Percentiles rank a stretch among this genome's conserved stretches.
Conservation (phyloP, 2,888 invertebrate species). For the Euzophera pinguis region DNA sequence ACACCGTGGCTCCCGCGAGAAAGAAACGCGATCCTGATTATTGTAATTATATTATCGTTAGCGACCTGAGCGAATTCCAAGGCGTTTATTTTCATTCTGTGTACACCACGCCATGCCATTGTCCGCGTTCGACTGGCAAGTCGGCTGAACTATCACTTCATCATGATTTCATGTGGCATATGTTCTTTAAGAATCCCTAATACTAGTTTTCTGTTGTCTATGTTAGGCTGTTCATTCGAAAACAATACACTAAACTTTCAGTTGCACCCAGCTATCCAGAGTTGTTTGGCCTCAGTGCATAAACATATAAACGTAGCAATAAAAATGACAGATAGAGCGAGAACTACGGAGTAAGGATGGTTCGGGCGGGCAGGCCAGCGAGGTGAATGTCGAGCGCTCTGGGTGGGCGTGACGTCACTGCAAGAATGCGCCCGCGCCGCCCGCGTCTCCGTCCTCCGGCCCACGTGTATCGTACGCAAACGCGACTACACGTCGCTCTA, state of each 20-base stretch:
- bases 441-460: slow-evolving; percentile 32
- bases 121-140: slow-evolving; percentile 31
- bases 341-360: slow-evolving; percentile 38
- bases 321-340: slow-evolving; percentile 61
- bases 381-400: slow-evolving; percentile 72
- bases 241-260: slow-evolving; percentile 29
- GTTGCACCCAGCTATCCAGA: slow-evolving; percentile 34
- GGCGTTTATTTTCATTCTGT: slow-evolving; percentile 39
- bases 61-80: slow-evolving; percentile 39
- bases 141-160: slow-evolving; percentile 36
- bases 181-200: too few species aligned
- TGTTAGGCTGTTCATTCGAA: too few species aligned
- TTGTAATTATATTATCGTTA: slow-evolving; percentile 44
- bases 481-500: slow-evolving; percentile 33
- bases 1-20: slow-evolving; percentile 18
- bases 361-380: slow-evolving; percentile 47
- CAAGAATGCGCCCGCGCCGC: slow-evolving; percentile 72
- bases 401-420: slow-evolving; percentile 79
- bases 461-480: slow-evolving; percentile 67
- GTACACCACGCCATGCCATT: slow-evolving; percentile 24
- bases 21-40: slow-evolving; percentile 32
- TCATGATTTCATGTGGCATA: too few species aligned
- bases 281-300: slow-evolving; percentile 44
- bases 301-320: slow-evolving; percentile 59
- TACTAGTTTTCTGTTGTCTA: too few species aligned